Percentiles rank a stretch among this genome's conserved stretches.
These are phyloP conservation scores for Cydia strobilella DNA, from an alignment of 1,140 invertebrate species.

Conservation along the genomic window DNA sequence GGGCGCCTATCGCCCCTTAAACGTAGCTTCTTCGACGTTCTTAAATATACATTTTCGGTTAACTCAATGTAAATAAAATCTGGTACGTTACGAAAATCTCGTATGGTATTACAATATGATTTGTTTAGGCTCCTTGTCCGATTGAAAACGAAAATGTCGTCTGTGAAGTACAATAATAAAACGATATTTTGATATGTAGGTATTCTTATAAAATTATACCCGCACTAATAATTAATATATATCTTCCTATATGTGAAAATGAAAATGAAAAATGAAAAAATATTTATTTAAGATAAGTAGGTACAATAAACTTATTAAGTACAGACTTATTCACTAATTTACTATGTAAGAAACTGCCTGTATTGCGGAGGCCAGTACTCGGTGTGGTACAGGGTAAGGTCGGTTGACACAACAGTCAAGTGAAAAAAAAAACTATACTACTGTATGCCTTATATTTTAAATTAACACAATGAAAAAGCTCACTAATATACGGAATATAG, in stretches of 20 bases:
- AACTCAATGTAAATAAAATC: slow-evolving; percentile 27
- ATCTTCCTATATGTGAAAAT: background rate
- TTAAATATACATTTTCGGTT: slow-evolving; percentile 24
- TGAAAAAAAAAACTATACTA: too few species aligned
- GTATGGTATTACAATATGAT: background rate
- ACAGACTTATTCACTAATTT: too few species aligned
- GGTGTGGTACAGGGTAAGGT: too few species aligned
- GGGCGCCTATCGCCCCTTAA: slow-evolving; percentile 21
- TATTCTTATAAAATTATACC: too few species aligned
- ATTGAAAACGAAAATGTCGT: background rate
- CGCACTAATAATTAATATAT: too few species aligned
- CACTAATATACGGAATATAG: background rate
- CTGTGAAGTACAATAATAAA: background rate
- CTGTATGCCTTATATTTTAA: background rate
- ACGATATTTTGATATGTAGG: background rate
- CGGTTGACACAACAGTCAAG: too few species aligned
- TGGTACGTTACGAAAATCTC: slow-evolving; percentile 12
- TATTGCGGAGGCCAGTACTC: too few species aligned
- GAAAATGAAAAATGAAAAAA: too few species aligned
- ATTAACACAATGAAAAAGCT: background rate
- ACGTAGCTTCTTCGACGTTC: slow-evolving; percentile 7
- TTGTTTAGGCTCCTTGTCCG: background rate
- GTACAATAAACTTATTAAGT: too few species aligned
- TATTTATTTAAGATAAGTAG: too few species aligned
- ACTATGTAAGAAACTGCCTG: too few species aligned